Evolutionary conservation across 2,113 vertebrate species (phyloP).

Genomic region (Chrysemys picta): DNA sequence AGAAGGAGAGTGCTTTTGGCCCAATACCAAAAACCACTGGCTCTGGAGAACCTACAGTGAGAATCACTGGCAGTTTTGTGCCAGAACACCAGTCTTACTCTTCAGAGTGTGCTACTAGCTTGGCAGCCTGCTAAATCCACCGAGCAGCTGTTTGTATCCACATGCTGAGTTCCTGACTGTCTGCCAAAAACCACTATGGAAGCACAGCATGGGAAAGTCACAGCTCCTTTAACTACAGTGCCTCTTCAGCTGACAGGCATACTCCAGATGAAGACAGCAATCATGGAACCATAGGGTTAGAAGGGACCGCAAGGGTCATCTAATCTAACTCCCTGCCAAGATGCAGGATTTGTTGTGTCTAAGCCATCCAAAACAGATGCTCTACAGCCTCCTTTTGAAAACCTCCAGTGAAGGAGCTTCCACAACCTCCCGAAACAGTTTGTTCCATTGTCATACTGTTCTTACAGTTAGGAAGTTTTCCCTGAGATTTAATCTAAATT

Average conservation of each 20-base stretch:
- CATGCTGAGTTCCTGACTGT: rapidly evolving
- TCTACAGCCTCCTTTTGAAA: too few relatives aligned
- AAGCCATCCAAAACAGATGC: too few relatives aligned
- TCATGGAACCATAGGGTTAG: background rate
- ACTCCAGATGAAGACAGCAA: background rate
- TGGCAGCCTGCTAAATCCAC: conserved; percentile 46
- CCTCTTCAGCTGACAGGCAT: rapidly evolving
- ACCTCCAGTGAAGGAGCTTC: too few relatives aligned
- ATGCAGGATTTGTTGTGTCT: too few relatives aligned
- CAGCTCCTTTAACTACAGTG: rapidly evolving
- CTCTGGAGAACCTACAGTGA: background rate
- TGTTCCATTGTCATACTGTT: too few relatives aligned
- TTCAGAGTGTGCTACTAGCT: conserved; percentile 15
- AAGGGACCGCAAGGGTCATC: too few relatives aligned
- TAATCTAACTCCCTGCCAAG: too few relatives aligned
- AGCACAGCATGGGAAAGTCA: rapidly evolving
- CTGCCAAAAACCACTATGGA: background rate
- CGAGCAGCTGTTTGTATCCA: conserved; percentile 9
- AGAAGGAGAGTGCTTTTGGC: background rate
- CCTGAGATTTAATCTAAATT: too few relatives aligned
- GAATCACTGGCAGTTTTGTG: background rate
- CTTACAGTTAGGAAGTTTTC: too few relatives aligned
- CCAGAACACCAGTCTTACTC: background rate
- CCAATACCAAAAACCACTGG: conserved; percentile 10
- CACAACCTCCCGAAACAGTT: too few relatives aligned